Evolutionary conservation across 2,888 invertebrate species (phyloP), one percentile per base, ranked within the genome.

Genomic region (Cheilosia vulpina): DNA sequence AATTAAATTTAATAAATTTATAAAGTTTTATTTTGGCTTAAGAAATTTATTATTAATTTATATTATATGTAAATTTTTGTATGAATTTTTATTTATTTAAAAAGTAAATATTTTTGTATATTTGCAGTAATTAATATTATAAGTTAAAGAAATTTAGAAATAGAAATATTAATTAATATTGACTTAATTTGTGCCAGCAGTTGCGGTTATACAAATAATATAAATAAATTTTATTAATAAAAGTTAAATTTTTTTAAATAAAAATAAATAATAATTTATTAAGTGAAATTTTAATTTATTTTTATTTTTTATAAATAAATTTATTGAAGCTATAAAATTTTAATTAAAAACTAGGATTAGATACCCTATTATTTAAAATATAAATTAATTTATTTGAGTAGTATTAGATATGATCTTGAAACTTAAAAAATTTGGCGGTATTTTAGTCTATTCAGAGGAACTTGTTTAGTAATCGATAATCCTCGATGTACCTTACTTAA

Each of bases 351-450:
- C 94, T 94, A 94, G 94, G 94, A 94, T 94, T 94, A 94, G 94
- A 94, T 94, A 94, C 94, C 94, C 94, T 94, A 94, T 94, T 94
- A 94, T 94, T 93, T 90, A 91, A 91, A 91, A 90, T 90, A 68
- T 88, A 88, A 81, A 17, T 31, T 19, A 57, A 63, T 66, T 91
- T 72, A 83, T 91, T 93, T 91, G 93, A 93, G 93, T 93, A 94
- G 93, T 94, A 94, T 83, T 91, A 93, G 92, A 90, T 92, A 94
- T 93, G 92, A 91, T 93, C 93, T 94, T 93, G 91, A 94, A 95
- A 95, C 93, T 94, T 94, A 94, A 94, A 94, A 93, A 94, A 93
- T 93, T 94, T 95, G 94, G 94, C 94, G 94, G 94, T 94, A 94
- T 94, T 94, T 94, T 94, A 94, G 93, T 94, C 94, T 93, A 93